Base-by-base conservation (phyloP, 2,888 invertebrate species). In the Chloromyia formosa region DNA sequence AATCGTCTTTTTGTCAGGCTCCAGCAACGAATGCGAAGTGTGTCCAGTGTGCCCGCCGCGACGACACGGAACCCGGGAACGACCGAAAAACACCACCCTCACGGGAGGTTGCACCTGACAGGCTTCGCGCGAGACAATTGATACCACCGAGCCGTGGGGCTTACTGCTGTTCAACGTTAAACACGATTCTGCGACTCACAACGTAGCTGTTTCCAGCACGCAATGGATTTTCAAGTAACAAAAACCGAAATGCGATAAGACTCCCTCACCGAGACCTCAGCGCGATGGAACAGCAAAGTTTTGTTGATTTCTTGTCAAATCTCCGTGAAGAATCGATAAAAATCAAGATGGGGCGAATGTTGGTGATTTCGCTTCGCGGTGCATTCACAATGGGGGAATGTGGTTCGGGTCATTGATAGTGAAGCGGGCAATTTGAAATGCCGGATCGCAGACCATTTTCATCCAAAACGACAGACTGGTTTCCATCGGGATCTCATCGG, bases 251-350 rank as follows among this genome's bases (percentile, higher is more conserved):
- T 3, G 49, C 49, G 49, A 49, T n/a, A 12, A 49, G 49, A 49
- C 49, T n/a, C 16, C 49, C 49, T 2, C 12, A 49, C 49, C 12
- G 49, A 49, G 10, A n/a, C 12, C 49, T 49, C 16, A n/a, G 3
- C 58, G 4, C 16, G 58, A 12, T 9, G 5, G 5, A 22, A 49
- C 27, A 10, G 10, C 27, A 7, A 60, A 60, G 23, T 60, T 60
- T 60, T 60, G 60, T 60, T 60, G 60, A 23, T 23, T 60, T 23
- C 60, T 60, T 60, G 60, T 60, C 60, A 60, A 60, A 23, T 27
- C 14, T 9, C 27, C 60, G 22, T 22, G 12, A 58, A 58, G 58
- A 58, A 58, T 58, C 58, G 58, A 58, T 58, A 58, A 5, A n/a
- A 53, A 22, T 58, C 22, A 7, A 22, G 18, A 22, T 4, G 20